Base-by-base conservation (phyloP, 2,888 invertebrate species). In the Agriopis marginaria region DNA sequence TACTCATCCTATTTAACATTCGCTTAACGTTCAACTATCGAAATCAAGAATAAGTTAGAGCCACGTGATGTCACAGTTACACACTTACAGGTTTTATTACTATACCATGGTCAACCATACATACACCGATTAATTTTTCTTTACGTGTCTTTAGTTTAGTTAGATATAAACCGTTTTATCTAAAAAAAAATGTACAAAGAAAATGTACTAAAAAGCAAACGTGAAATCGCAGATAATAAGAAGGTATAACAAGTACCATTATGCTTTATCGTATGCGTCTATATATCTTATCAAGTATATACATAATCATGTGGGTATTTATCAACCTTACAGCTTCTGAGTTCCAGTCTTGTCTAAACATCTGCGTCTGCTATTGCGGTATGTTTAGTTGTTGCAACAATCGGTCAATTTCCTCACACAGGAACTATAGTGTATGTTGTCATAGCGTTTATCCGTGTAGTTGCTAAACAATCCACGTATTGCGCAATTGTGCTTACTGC, bases 391-490 rank as follows among this genome's bases (percentile, higher is more conserved):
- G 74, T 68, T 77, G 72, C 77, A 75, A 71, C 71, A 70, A 71
- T 63, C 66, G 69, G 73, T 73, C 65, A 73, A 74, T 77, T 77
- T 75, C 69, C 72, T 74, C 71, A 71, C 76, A 78, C 70, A 70
- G 66, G 70, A 70, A 70, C 70, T 55, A 49, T 58, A 59, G 47
- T 73, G 66, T 77, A 69, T 62, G 65, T 66, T 67, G 65, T 66
- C 64, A 69, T 61, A 63, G 63, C 66, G 63, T 59, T 59, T 70
- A 66, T 70, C 66, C 70, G 54, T 59, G 54, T 66, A 61, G 40
- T 83, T 82, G 79, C 77, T 78, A 81, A 86, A 87, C 85, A 87
- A 87, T 87, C 77, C 80, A 79, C 75, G 71, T 75, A 74, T 86
- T 86, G 79, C 83, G 81, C 82, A 88, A 87, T 82, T 71, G 79